Conservation (phyloP, 2,113 vertebrate species). For the Pelecanoides urinatrix region DNA sequence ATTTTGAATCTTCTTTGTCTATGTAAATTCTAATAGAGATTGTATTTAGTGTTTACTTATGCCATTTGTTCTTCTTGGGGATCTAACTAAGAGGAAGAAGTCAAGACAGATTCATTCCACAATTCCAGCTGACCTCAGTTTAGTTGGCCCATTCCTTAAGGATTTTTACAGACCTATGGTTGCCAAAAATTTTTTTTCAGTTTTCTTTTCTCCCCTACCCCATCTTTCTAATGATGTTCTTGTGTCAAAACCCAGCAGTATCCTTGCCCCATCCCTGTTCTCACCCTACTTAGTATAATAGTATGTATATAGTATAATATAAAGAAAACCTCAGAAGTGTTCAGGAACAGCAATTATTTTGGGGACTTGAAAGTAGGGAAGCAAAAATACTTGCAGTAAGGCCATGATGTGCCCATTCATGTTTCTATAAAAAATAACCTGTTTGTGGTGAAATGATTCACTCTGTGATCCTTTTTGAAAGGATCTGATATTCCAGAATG, state of each 20-base stretch:
- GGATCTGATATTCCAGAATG: not conserved
- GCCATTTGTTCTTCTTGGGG: not conserved
- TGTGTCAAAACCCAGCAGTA: not conserved
- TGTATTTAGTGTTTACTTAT: not conserved
- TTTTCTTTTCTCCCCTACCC: not conserved
- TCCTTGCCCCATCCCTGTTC: not conserved
- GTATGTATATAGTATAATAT: not conserved
- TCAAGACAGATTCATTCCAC: not conserved
- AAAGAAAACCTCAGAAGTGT: not conserved
- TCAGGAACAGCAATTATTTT: not conserved
- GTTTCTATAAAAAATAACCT: not conserved
- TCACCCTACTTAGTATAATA: fast-evolving
- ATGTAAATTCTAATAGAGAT: not conserved
- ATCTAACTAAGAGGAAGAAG: not conserved
- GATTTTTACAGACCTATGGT: not conserved
- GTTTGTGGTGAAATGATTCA: not conserved
- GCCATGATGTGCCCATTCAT: not conserved
- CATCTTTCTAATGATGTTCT: not conserved
- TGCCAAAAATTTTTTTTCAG: not conserved
- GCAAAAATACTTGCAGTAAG: not conserved
- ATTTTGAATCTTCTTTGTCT: not conserved
- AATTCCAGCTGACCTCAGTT: not conserved
- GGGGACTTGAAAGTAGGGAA: not conserved
- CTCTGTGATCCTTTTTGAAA: not conserved
- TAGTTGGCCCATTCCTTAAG: not conserved